phyloP scores from a whole-genome alignment of 2,113 vertebrate species.

The Lates calcarifer region DNA sequence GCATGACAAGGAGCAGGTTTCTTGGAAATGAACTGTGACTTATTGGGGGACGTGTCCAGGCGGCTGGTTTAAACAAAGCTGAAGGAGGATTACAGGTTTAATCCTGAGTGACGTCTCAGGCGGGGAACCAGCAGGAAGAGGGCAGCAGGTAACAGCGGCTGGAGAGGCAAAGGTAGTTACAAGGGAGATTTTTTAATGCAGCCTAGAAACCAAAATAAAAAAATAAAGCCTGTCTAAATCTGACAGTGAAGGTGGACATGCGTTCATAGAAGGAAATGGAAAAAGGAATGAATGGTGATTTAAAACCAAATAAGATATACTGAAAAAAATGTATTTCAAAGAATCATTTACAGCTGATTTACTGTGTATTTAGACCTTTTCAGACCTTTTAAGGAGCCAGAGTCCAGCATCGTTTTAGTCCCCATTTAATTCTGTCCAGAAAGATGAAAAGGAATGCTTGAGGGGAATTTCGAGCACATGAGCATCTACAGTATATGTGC shows the following conservation, averaged over 20 bases:
- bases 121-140: background rate
- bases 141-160: conserved; percentile 6
- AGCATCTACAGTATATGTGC: background rate
- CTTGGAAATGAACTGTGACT: conserved; percentile 13
- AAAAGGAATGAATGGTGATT: background rate
- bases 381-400: background rate
- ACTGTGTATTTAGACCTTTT: background rate
- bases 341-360: background rate
- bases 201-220: background rate
- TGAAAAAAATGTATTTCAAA: background rate
- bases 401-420: background rate
- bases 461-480: conserved; percentile 23
- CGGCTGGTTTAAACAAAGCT: conserved; percentile 28
- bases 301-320: background rate
- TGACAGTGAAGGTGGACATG: background rate
- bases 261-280: background rate
- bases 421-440: conserved; percentile 30
- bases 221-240: background rate
- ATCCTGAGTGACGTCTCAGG: conserved; percentile 14
- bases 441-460: conserved; percentile 32
- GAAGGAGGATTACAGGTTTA: conserved; percentile 32
- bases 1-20: conserved; percentile 2
- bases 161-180: background rate
- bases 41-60: background rate
- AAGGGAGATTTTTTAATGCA: background rate